phyloP scores from a whole-genome alignment of 2,113 vertebrate species.

The Cyphomyrus plagiostoma region DNA sequence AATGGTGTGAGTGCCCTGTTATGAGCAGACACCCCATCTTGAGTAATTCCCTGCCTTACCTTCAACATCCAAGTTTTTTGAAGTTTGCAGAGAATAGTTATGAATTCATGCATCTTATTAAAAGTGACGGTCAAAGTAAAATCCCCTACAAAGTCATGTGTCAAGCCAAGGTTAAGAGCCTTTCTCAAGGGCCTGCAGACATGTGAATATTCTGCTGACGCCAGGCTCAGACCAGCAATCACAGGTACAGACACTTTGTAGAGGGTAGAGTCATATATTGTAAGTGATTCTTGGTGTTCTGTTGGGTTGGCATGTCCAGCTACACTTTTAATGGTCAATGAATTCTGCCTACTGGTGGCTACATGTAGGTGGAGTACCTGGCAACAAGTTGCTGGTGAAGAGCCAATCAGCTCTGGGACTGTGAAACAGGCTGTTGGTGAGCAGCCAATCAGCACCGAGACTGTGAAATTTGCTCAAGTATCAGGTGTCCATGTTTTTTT shows the following conservation, averaged over 20 bases:
- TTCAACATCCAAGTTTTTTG: not conserved
- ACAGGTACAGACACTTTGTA: not conserved
- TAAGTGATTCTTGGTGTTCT: not conserved
- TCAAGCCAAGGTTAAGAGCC: not conserved
- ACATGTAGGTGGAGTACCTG: not conserved
- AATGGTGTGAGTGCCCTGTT: not conserved
- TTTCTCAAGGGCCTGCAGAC: not conserved
- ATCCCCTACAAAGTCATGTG: not conserved
- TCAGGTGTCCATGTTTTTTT: not conserved
- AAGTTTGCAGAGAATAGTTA: not conserved
- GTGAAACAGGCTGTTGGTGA: not conserved
- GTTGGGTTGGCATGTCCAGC: not conserved
- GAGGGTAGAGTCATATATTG: not conserved
- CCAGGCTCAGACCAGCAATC: not conserved
- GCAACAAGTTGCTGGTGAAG: not conserved
- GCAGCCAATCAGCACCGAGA: not conserved
- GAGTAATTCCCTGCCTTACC: not conserved
- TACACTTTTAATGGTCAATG: not conserved
- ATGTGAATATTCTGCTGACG: not conserved
- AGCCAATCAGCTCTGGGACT: not conserved
- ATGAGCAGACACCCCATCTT: not conserved
- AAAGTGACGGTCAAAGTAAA: not conserved
- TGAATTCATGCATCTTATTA: not conserved
- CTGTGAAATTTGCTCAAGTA: not conserved
- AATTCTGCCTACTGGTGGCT: not conserved